Base-by-base conservation (phyloP, 2,113 vertebrate species). In the Urocitellus parryii region DNA sequence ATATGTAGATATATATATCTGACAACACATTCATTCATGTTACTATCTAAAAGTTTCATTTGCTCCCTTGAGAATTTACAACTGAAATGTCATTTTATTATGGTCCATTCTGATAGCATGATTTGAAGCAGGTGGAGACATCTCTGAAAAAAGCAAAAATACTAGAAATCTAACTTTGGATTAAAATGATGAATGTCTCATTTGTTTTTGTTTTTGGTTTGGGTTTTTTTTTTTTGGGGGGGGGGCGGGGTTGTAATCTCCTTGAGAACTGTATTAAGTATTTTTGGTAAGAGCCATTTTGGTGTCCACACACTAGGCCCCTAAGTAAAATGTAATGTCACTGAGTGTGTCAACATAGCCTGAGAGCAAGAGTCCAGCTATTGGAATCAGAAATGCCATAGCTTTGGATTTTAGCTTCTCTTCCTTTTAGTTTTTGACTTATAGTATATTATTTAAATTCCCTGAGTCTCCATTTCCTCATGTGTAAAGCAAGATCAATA, bases 21-120 rank as follows among this genome's bases (percentile, higher is more conserved):
- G 61, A 94, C 25, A 73, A 88, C 89, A 94, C 18, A 65, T 34
- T 94, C 61, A 88, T 95, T 96, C 61, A 37, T n/a, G 67, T 68
- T 85, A 70, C 8, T 9, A 45, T 45, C 63, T 88, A 79, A 87
- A 76, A 84, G 5, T 86, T 93, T 80, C 48, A 87, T 83, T 80
- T 89, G 45, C 63, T 93, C 58, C 90, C 65, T 45, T 74, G 58
- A 18, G 67, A 91, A 95, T 67, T 93, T 56, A 90, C 8, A 87
- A 73, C 63, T 90, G 20, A 90, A 89, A 91, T 72, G 20, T 20
- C 17, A n/a, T 95, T 92, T 77, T 84, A 67, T 37, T 84, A 67
- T 37, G 51, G 70, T 68, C 74, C 22, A 10, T 76, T 92, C 65
- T 70, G 88, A 91, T 89, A 18, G 16, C 39, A 63, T 72, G 29